A percentile compares a stretch with the other conserved stretches of the same genome.
Evolutionary conservation across 2,888 invertebrate species (phyloP).

Genomic region (Acleris cristana): DNA sequence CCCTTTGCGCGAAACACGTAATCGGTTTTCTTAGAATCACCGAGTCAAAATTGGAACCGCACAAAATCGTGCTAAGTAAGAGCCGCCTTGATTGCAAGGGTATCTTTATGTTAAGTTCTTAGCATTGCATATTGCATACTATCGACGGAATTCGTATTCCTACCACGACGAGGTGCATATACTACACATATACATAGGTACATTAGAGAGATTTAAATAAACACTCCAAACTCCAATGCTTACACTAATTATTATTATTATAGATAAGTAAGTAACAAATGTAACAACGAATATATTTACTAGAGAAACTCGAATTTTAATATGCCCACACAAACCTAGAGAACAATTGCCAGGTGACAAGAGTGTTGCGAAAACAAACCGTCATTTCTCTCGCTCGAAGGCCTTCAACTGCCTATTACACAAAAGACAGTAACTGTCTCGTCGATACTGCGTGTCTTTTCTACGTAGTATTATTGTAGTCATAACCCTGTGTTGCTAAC

Average conservation of each 20-base stretch:
- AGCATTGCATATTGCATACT: no score
- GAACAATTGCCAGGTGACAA: constrained; percentile 71
- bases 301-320: constrained; percentile 59
- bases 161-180: no score
- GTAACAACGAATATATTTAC: not conserved
- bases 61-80: constrained; percentile 47
- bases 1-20: constrained; percentile 53
- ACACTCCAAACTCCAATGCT: no score
- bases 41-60: constrained; percentile 51
- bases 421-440: constrained; percentile 54
- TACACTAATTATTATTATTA: no score
- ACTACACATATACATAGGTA: no score
- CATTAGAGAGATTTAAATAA: no score
- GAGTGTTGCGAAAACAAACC: constrained; percentile 68
- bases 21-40: constrained; percentile 56
- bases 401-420: constrained; percentile 71
- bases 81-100: constrained; percentile 43
- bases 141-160: no score
- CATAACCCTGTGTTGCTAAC: no score
- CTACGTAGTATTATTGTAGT: not conserved
- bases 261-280: no score
- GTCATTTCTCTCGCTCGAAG: constrained; percentile 76
- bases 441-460: constrained; percentile 30
- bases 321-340: constrained; percentile 44
- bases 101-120: not conserved